Base-by-base conservation (phyloP, 64 coral and sea anemone genomes). In the Catalaphyllia jardinei region DNA sequence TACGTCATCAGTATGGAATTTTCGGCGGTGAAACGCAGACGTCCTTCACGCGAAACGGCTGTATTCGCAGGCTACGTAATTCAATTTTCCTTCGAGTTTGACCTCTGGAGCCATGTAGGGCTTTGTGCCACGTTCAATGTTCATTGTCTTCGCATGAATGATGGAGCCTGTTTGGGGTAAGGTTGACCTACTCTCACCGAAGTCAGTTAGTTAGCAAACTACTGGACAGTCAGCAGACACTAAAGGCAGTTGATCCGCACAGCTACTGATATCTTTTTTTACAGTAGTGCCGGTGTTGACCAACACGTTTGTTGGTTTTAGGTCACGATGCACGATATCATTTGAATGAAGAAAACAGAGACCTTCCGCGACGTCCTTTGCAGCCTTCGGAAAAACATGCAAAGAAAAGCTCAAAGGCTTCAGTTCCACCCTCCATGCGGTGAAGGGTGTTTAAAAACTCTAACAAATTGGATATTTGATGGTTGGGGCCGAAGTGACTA, bases 141-240 rank as follows among this genome's bases (percentile, higher is more conserved):
- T 78, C 0, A 10, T 62, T 24, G 87, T 67, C 29, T 78, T 57
- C 15, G 87, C 87, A 62, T 88, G 74, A 33, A 78, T 39, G 10
- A 64, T 88, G 50, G 87, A 20, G 10, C 55, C 29, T 77, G 87
- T 88, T 49, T 78, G 75, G 22, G 79, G 59, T 52, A 89, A 89
- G 24, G 30, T 24, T 29, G 76, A 89, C 25, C 87, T 20, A 71
- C 75, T 89, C 33, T 89, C 76, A 12, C 46, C 69, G 55, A 87
- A 75, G 85, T 73, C 22, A 55, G 85, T 73, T 29, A 73, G 28
- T 73, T 89, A 80, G 30, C 77, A 89, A 73, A 89, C 63, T 13
- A 89, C 62, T 50, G 76, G 77, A 80, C 55, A 62, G 33, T 60
- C 73, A 29, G 59, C 27, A 78, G 60, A 78, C 16, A 31, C 29